Evolutionary conservation across 2,888 invertebrate species (phyloP).

Genomic region (Drosophila dives): DNA sequence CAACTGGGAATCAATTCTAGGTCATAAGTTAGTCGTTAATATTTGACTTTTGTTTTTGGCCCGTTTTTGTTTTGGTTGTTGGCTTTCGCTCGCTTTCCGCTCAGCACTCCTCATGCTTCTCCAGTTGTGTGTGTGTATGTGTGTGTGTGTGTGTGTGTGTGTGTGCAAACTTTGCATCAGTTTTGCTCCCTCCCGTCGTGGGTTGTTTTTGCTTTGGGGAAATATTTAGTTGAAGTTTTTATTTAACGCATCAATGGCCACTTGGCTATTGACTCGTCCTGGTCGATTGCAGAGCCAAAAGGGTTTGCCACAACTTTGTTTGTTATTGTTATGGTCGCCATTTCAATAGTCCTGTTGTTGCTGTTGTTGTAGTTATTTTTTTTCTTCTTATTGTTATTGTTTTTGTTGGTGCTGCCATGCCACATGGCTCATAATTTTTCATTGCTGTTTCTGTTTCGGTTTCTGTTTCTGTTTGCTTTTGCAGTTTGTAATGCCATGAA

Average conservation of each 20-base stretch:
- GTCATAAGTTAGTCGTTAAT: slow-evolving; percentile 3
- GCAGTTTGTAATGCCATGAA: slow-evolving; percentile 45
- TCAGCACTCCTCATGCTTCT: neutral
- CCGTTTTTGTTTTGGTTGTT: slow-evolving; percentile 27
- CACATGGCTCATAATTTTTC: slow-evolving; percentile 77
- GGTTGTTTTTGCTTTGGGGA: slow-evolving; percentile 57
- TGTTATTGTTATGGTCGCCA: slow-evolving; percentile 36
- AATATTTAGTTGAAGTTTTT: slow-evolving; percentile 75
- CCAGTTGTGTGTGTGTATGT: slow-evolving; percentile 31
- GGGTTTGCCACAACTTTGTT: slow-evolving; percentile 44
- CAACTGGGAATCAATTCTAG: neutral
- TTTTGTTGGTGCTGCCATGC: slow-evolving; percentile 52
- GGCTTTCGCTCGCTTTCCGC: slow-evolving; percentile 27
- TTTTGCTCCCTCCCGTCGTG: slow-evolving; percentile 19
- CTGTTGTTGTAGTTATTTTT: slow-evolving; percentile 18
- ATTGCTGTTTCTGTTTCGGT: slow-evolving; percentile 51
- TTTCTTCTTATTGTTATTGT: slow-evolving; percentile 13
- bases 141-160: slow-evolving; percentile 36
- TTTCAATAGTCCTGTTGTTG: slow-evolving; percentile 8
- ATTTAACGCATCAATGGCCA: slow-evolving; percentile 74
- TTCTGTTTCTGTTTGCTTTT: slow-evolving; percentile 44
- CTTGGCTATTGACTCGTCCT: slow-evolving; percentile 61
- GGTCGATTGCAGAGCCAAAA: slow-evolving; percentile 47
- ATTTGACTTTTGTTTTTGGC: neutral
- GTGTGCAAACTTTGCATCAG: slow-evolving; percentile 56